Evolutionary conservation across 64 coral and sea anemone species (phyloP).

Genomic region (Porites lutea): DNA sequence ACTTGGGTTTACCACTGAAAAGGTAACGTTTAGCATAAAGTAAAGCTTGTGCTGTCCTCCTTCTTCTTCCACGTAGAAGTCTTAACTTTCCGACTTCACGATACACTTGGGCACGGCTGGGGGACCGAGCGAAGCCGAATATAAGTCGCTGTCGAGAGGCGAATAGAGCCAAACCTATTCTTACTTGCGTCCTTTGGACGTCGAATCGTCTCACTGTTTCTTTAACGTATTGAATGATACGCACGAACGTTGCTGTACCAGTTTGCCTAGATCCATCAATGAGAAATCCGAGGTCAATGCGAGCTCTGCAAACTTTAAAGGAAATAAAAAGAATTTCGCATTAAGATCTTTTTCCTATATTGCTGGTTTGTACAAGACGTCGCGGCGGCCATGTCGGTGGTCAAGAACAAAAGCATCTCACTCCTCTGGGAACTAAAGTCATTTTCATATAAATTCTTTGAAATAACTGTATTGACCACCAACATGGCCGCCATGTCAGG

Average conservation of each 20-base stretch:
- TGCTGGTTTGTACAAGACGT: no score
- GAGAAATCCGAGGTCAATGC: constrained; percentile 52
- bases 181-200: background rate
- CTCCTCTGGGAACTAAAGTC: no score
- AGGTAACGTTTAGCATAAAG: constrained; percentile 47
- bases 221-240: constrained; percentile 21
- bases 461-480: no score
- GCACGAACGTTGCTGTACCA: background rate
- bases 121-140: background rate
- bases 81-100: constrained; percentile 19
- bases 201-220: constrained; percentile 56
- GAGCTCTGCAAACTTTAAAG: constrained; percentile 32
- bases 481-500: no score
- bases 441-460: no score
- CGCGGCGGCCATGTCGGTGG: no score
- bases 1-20: constrained; percentile 34
- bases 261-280: constrained; percentile 27
- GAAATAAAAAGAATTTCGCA: background rate
- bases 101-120: constrained; percentile 36
- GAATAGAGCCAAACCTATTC: constrained; percentile 15
- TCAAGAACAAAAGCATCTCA: no score
- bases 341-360: no score
- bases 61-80: constrained; percentile 6
- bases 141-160: background rate
- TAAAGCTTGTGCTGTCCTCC: constrained; percentile 24